These are phyloP conservation scores for Brenthis daphne DNA, from an alignment of 2,888 invertebrate species.

Conservation along the genomic window DNA sequence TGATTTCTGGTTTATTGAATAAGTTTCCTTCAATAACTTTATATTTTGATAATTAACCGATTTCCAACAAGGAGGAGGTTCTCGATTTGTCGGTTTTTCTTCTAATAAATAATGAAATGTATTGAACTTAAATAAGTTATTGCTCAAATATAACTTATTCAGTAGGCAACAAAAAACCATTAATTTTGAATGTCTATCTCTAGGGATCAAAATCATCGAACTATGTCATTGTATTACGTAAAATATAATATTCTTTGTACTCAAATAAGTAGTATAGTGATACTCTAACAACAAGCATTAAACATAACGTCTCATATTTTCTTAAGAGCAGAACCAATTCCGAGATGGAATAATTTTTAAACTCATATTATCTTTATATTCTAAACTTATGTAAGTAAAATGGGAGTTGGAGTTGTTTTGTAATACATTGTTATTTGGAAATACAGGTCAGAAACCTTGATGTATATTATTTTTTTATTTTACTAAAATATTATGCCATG, in stretches of 20 bases:
- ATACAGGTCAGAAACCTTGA: too few relatives aligned
- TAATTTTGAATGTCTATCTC: too few relatives aligned
- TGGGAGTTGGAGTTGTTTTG: conserved; percentile 1
- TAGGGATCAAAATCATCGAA: too few relatives aligned
- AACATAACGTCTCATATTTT: conserved; percentile 12
- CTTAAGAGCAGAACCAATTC: conserved; percentile 14
- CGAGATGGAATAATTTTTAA: conserved; percentile 12
- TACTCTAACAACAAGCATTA: background rate
- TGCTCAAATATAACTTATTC: too few relatives aligned
- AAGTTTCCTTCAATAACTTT: background rate
- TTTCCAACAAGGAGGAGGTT: too few relatives aligned
- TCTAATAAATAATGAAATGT: too few relatives aligned
- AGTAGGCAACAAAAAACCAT: too few relatives aligned
- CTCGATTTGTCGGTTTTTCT: too few relatives aligned
- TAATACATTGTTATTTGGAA: background rate
- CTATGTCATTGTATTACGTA: background rate
- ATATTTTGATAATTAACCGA: background rate
- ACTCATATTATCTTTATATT: conserved; percentile 8
- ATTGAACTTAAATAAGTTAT: too few relatives aligned
- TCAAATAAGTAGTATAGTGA: background rate
- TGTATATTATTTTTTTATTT: too few relatives aligned
- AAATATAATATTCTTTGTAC: background rate
- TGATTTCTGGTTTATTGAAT: conserved; percentile 1
- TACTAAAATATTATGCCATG: too few relatives aligned
- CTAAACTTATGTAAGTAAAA: background rate